Percentiles rank a stretch among this genome's conserved stretches.
Conservation (phyloP, 2,888 invertebrate species). For the Tuta absoluta region DNA sequence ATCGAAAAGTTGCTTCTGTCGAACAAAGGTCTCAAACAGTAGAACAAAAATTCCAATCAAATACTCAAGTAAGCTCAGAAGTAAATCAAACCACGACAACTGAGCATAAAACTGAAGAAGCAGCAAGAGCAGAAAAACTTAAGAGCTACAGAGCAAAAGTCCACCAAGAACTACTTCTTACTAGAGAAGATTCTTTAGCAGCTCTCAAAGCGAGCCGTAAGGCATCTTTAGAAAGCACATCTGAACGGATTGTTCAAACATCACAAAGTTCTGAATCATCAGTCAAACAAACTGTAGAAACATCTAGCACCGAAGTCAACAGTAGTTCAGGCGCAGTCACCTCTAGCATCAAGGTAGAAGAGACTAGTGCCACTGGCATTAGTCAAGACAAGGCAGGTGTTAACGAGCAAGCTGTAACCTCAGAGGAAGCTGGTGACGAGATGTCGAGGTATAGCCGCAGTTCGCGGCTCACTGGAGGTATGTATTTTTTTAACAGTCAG, state of each 20-base stretch:
- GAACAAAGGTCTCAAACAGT: constrained; percentile 20
- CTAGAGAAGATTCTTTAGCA: constrained; percentile 30
- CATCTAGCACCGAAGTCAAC: constrained; percentile 3
- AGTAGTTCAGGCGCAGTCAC: constrained; percentile 9
- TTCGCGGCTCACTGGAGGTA: constrained; percentile 83
- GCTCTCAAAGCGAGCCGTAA: constrained; percentile 27
- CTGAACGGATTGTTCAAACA: constrained; percentile 10
- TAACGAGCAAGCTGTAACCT: constrained; percentile 70
- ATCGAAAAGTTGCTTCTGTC: constrained; percentile 7
- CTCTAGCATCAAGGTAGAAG: constrained; percentile 23
- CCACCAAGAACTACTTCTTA: constrained; percentile 24
- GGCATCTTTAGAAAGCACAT: constrained; percentile 18
- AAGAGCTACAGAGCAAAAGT: constrained; percentile 25
- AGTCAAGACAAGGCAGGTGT: constrained; percentile 42
- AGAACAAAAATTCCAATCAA: constrained; percentile 43
- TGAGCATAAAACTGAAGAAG: constrained; percentile 32
- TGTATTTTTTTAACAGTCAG: constrained; percentile 26
- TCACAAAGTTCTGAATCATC: constrained; percentile 8
- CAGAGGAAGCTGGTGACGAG: constrained; percentile 62
- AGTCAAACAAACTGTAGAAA: constrained; percentile 20
- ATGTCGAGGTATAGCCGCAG: constrained; percentile 84
- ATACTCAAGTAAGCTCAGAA: constrained; percentile 41
- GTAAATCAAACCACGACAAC: constrained; percentile 24
- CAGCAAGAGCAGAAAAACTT: constrained; percentile 39
- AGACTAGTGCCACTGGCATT: constrained; percentile 46